Evolutionary conservation across 1,140 invertebrate genomes (phyloP).

Genomic region (Mizuhopecten yessoensis): DNA sequence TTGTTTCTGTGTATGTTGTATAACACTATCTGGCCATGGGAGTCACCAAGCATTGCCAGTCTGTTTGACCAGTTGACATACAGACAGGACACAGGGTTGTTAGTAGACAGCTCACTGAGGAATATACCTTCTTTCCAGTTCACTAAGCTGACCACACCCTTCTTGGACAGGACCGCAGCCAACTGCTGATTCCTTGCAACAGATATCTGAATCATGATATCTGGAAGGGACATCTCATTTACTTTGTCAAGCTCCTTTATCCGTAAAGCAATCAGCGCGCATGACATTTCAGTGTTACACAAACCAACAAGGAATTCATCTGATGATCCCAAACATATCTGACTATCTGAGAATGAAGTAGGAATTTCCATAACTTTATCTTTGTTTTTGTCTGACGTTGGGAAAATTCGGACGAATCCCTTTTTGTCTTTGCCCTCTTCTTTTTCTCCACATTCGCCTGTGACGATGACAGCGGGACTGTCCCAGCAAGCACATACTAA

Average conservation of each 20-base stretch:
- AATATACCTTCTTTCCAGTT: neutral
- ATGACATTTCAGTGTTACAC: neutral
- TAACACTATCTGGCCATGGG: slow-evolving; percentile 62
- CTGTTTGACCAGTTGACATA: slow-evolving; percentile 66
- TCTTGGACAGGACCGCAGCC: slow-evolving; percentile 44
- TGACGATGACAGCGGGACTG: neutral
- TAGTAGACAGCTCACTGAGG: slow-evolving; percentile 39
- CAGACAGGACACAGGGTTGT: slow-evolving; percentile 50
- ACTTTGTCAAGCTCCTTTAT: neutral
- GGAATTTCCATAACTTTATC: neutral
- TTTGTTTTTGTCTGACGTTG: neutral
- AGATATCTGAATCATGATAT: slow-evolving; percentile 42
- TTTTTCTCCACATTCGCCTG: neutral
- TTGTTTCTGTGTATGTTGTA: neutral
- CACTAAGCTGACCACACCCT: slow-evolving; percentile 43
- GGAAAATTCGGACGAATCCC: neutral
- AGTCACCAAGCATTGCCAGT: slow-evolving; percentile 63
- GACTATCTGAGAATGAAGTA: neutral
- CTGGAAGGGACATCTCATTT: neutral
- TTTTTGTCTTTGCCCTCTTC: neutral
- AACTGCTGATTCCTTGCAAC: slow-evolving; percentile 41
- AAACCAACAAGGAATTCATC: neutral
- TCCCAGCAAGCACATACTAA: neutral
- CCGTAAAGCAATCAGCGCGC: neutral
- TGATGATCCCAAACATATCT: neutral